These are phyloP conservation scores for Anthophora plumipes DNA, from an alignment of 2,888 invertebrate species.

Conservation along the genomic window DNA sequence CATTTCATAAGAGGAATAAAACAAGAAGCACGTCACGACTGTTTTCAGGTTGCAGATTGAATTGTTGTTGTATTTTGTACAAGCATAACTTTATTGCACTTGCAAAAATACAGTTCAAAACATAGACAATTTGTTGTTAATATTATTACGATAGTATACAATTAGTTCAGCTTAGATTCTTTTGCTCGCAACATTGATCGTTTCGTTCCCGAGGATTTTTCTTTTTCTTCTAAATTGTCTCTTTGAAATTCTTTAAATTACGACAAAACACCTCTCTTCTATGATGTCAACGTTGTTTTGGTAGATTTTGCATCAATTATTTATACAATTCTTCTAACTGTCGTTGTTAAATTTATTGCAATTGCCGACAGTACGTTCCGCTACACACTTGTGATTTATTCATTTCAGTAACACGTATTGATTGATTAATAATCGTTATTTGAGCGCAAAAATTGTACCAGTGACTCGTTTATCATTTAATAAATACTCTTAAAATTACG, in stretches of 20 bases:
- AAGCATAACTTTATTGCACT: conserved; percentile 79
- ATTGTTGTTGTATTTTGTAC: conserved; percentile 80
- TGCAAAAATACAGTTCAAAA: conserved; percentile 80
- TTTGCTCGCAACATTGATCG: not conserved
- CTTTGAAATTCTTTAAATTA: conserved; percentile 53
- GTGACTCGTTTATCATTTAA: conserved; percentile 41
- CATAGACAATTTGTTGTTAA: conserved; percentile 60
- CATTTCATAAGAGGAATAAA: conserved; percentile 39
- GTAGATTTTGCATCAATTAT: not conserved
- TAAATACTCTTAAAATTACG: conserved; percentile 44
- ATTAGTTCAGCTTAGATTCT: conserved; percentile 40
- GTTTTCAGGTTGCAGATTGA: conserved; percentile 8
- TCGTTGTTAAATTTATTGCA: conserved; percentile 1
- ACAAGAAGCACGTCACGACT: not conserved
- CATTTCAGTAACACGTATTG: not conserved
- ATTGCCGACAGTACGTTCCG: not conserved
- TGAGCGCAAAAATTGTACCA: conserved; percentile 27
- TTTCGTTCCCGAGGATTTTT: not conserved
- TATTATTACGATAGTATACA: conserved; percentile 27
- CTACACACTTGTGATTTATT: conserved; percentile 12
- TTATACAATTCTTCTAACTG: not conserved
- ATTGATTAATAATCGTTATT: conserved; percentile 15
- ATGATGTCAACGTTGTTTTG: conserved; percentile 14
- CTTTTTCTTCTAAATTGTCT: conserved; percentile 3
- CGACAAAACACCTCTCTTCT: not conserved